Conservation (phyloP, 2,888 invertebrate genomes). For the Drosophila atripex region DNA sequence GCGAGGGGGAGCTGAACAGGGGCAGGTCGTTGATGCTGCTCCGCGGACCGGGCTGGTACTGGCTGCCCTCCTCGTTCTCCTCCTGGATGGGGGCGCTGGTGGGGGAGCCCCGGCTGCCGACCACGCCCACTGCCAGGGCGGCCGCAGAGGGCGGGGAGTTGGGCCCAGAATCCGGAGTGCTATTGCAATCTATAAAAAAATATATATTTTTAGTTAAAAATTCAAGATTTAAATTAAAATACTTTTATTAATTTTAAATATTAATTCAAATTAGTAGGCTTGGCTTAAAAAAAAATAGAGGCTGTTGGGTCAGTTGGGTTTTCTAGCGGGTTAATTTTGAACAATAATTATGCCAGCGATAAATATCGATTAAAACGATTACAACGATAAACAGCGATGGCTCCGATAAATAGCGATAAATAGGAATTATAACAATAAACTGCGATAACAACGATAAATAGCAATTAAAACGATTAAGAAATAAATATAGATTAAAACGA, state of each 20-base stretch:
- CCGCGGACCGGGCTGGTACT: constrained; percentile 87
- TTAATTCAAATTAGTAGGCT: neutral
- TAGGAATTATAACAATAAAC: constrained; percentile 5
- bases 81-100: constrained; percentile 91
- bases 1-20: constrained; percentile 96
- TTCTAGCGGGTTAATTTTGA: constrained; percentile 3
- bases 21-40: constrained; percentile 90
- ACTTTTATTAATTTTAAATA: neutral
- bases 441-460: neutral
- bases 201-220: too few relatives aligned
- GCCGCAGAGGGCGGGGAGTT: constrained; percentile 89
- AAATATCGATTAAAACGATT: constrained; percentile 9
- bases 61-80: constrained; percentile 89
- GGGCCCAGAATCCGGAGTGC: constrained; percentile 90
- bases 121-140: constrained; percentile 80
- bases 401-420: constrained; percentile 15
- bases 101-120: constrained; percentile 87
- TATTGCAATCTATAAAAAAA: constrained; percentile 83
- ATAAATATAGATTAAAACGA: neutral
- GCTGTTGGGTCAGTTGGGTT: constrained; percentile 13
- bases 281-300: constrained; percentile 9
- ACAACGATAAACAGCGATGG: neutral
- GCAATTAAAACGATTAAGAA: too few relatives aligned
- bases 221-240: too few relatives aligned
- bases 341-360: constrained; percentile 16